Base-by-base conservation (phyloP, 2,113 vertebrate species). In the Illadopsis cleaveri region DNA sequence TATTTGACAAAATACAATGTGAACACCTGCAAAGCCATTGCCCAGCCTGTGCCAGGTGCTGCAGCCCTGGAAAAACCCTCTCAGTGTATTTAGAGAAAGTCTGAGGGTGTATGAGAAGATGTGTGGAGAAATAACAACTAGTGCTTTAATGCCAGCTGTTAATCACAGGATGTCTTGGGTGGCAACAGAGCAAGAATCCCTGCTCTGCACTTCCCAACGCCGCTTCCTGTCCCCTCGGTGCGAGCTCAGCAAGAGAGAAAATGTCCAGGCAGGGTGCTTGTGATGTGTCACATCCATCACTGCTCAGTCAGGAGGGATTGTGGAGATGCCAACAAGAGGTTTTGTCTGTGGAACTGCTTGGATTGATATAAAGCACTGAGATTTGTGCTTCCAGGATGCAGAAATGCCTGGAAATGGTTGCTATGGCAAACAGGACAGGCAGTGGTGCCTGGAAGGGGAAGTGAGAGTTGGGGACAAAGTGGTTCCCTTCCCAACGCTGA, bases 331-430 rank as follows among this genome's bases (percentile, higher is more conserved):
- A 53, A 77, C 60, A 77, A 70, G 93, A 87, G 70, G 89, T 94
- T 98, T 96, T 97, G 95, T 97, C 96, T 97, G 93, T 90, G 88
- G 89, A 95, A 89, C 95, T 96, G 92, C 95, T 94, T n/a, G 61
- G 95, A 78, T 89, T 97, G 97, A 96, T 96, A 90, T 54, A 95
- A 97, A 95, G 89, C 66, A 2, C 82, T 38, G 82, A 94, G 94
- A 82, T 72, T 95, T 85, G 83, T 18, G 48, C 93, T 97, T 82
- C 76, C 82, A 92, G 93, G 45, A 82, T 30, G 61, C 89, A 50
- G n/a, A 17, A 97, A 82, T 97, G 97, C 94, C 96, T 98, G 95
- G 97, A 92, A 91, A 97, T 86, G 7, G 94, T 97, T 97, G 96
- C 97, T 97, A 95, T 47, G 94, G 97, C 91, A 97, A 95, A 88